phyloP scores from a whole-genome alignment of 2,797 vertebrate species.

The Halcyon chelicuti region DNA sequence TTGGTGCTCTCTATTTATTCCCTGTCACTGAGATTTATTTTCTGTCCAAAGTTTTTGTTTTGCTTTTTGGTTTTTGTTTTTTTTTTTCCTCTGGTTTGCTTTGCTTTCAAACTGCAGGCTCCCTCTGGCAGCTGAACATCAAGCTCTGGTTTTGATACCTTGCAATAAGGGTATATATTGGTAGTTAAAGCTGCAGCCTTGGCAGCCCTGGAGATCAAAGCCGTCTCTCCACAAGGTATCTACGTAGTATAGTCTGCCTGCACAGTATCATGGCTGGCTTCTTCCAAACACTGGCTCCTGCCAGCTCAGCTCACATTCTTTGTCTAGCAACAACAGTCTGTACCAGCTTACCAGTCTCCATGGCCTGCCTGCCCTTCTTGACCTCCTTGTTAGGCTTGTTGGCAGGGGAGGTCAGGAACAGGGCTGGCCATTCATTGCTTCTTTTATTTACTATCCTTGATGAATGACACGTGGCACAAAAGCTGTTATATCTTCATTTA shows the following conservation, averaged over 20 bases:
- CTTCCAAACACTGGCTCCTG: not conserved
- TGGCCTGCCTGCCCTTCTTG: too few relatives aligned
- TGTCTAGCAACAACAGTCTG: accelerated
- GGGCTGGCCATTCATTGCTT: not conserved
- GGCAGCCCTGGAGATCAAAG: not conserved
- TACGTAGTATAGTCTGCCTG: accelerated
- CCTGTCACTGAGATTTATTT: constrained; percentile 53
- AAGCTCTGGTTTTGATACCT: not conserved
- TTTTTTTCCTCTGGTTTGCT: not conserved
- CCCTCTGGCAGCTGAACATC: not conserved
- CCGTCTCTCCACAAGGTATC: not conserved
- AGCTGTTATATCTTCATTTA: not conserved
- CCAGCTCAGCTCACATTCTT: not conserved
- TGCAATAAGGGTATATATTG: accelerated
- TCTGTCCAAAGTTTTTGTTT: not conserved
- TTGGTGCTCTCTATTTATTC: not conserved
- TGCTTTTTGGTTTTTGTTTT: too few relatives aligned
- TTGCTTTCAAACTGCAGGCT: not conserved
- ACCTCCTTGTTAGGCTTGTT: not conserved
- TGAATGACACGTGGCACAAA: not conserved
- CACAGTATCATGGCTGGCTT: not conserved
- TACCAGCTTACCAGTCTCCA: not conserved
- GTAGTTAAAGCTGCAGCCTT: not conserved
- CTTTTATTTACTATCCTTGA: not conserved
- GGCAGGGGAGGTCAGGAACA: not conserved